Conservation (phyloP, 2,113 vertebrate genomes). For the Oryzias woworae region DNA sequence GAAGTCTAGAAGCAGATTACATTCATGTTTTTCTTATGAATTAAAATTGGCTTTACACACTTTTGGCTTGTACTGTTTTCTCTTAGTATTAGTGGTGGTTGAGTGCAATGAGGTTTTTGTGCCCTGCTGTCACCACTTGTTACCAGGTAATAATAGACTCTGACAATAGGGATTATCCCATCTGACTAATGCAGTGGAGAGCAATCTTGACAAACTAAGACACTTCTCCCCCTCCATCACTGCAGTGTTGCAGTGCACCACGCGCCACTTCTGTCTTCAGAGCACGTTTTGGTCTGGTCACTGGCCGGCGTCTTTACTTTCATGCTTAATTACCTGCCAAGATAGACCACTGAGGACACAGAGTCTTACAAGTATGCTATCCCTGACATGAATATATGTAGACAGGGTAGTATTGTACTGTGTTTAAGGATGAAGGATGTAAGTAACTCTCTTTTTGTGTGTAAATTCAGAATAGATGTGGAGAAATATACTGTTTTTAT, state of each 20-base stretch:
- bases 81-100: slow-evolving; percentile 32
- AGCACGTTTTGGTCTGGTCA: slow-evolving; percentile 62
- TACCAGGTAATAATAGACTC: slow-evolving; percentile 61
- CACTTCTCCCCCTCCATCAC: slow-evolving; percentile 34
- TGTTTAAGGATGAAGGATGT: background rate
- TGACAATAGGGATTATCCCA: slow-evolving; percentile 67
- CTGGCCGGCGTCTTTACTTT: slow-evolving; percentile 67
- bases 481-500: background rate
- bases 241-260: slow-evolving; percentile 51
- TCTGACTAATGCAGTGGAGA: slow-evolving; percentile 59
- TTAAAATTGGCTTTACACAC: slow-evolving; percentile 10
- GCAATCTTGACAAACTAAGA: slow-evolving; percentile 56
- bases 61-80: slow-evolving; percentile 6
- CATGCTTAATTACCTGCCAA: slow-evolving; percentile 74
- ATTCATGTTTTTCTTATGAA: background rate
- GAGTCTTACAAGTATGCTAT: slow-evolving; percentile 51
- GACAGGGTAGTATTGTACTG: slow-evolving; percentile 3
- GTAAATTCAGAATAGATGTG: background rate
- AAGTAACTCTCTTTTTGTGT: background rate
- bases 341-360: slow-evolving; percentile 56
- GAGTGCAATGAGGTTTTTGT: slow-evolving; percentile 22
- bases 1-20: background rate
- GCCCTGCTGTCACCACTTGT: slow-evolving; percentile 43
- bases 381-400: slow-evolving; percentile 48
- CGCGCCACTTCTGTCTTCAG: slow-evolving; percentile 61